phyloP scores from a whole-genome alignment of 92 coral and sea anemone species.

The Phymanthus crucifer region DNA sequence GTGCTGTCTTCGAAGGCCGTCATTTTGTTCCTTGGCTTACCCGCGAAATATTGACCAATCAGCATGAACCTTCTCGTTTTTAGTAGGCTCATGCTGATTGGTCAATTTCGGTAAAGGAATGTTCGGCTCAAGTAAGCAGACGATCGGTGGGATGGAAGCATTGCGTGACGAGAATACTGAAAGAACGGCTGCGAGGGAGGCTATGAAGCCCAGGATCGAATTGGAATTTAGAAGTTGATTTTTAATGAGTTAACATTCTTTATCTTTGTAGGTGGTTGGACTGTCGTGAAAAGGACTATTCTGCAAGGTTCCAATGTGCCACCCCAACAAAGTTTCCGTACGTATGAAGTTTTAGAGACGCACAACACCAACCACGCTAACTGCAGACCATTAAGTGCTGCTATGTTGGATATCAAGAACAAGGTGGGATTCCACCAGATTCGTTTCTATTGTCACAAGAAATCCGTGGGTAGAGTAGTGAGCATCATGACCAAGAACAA shows the following conservation, averaged over 20 bases:
- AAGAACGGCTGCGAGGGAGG: too few relatives aligned
- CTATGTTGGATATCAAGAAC: not conserved
- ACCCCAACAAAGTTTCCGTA: not conserved
- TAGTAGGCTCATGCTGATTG: too few relatives aligned
- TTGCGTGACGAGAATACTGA: too few relatives aligned
- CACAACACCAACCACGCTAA: not conserved
- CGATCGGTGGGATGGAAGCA: too few relatives aligned
- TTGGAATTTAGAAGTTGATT: too few relatives aligned
- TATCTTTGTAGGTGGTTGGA: not conserved
- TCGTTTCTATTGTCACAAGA: slow-evolving; percentile 8
- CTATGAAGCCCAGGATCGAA: too few relatives aligned
- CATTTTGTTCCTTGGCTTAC: too few relatives aligned
- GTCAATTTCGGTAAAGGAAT: too few relatives aligned
- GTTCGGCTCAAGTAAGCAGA: too few relatives aligned
- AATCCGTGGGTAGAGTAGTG: not conserved
- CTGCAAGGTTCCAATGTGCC: not conserved
- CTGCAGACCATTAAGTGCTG: not conserved
- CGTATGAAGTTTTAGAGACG: not conserved
- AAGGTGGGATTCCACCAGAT: not conserved
- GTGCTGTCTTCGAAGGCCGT: too few relatives aligned
- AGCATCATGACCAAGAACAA: slow-evolving; percentile 11
- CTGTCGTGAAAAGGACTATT: not conserved
- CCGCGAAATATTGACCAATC: too few relatives aligned
- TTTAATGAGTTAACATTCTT: not conserved
- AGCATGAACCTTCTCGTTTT: too few relatives aligned